Evolutionary conservation across 2,888 invertebrate species (phyloP), one percentile per base, ranked within the genome.

Genomic region (Tineola bisselliella): DNA sequence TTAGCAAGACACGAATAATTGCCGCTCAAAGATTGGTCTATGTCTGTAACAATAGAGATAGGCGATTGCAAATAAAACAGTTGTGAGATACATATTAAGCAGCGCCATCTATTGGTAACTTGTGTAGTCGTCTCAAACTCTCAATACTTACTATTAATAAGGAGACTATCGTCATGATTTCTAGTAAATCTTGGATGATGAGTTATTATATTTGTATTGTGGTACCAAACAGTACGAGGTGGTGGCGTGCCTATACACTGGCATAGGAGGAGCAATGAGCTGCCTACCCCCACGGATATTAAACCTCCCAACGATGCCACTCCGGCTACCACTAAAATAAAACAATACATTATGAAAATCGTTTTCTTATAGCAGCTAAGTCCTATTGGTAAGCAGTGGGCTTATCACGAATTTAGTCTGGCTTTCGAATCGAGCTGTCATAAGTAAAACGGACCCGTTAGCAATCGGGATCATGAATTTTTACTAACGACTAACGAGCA

Each of bases 1-100:
- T 93, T 93, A 8, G 93, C 93, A 11, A 92, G 88, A 71, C 94
- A 94, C 0, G 93, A 92, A 80, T 93, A 94, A 87, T 94, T 94
- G 44, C 94, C 94, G 64, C 92, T 91, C 18, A 93, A 81, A 5
- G 92, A 84, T 65, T 83, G 84, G 64, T 86, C 86, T 65, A 86
- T 86, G 61, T 86, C 86, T 86, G 76, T 6, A 72, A 70, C 30
- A 44, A 13, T 10, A 44, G n/a, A 10, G 44, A 13, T 44, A n/a
- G 25, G 25, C 6, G 6, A 6, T 25, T 25, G 6, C 6, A 25
- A 25, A 19, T 56, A 58, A 13, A 58, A 43, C 38, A 58, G 62
- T 56, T 60, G 60, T 30, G 19, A 15, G 18, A 60, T 62, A 19
- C 15, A 52, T 4, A 33, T 57, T 59, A 69, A 71, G 70, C 61